A percentile compares a stretch with the other conserved stretches of the same genome.
phyloP scores from a whole-genome alignment of 2,888 invertebrate genomes.

The Laspeyria flexula region DNA sequence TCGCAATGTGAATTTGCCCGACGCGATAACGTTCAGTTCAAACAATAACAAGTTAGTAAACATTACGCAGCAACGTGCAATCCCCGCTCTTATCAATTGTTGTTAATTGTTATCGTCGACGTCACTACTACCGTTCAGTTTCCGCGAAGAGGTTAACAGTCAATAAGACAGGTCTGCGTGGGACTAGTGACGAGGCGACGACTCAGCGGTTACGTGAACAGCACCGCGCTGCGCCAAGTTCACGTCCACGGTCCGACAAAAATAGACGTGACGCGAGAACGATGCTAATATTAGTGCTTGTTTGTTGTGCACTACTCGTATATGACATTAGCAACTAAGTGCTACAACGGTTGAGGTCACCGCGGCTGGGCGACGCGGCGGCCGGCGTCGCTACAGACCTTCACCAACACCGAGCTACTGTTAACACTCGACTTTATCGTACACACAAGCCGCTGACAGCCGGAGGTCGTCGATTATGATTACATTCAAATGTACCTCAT shows the following conservation, averaged over 20 bases:
- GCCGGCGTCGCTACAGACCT: not conserved
- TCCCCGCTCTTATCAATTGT: not conserved
- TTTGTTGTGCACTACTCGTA: slow-evolving; percentile 5
- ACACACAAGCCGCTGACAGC: not conserved
- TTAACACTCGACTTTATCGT: too few relatives aligned
- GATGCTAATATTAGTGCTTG: slow-evolving; percentile 31
- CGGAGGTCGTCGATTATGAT: not conserved
- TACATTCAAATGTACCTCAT: too few relatives aligned
- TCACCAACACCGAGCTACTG: too few relatives aligned
- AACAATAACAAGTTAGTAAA: not conserved
- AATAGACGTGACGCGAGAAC: slow-evolving; percentile 39
- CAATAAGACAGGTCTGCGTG: too few relatives aligned
- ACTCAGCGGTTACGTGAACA: too few relatives aligned
- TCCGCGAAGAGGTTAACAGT: not conserved
- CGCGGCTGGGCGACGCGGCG: not conserved
- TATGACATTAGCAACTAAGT: slow-evolving; percentile 3
- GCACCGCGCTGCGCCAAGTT: slow-evolving; percentile 57
- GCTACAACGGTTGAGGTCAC: slow-evolving; percentile 18
- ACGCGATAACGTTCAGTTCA: not conserved
- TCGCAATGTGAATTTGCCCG: too few relatives aligned
- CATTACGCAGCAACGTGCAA: not conserved
- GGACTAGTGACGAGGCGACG: too few relatives aligned
- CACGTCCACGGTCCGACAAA: slow-evolving; percentile 51
- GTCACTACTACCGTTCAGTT: not conserved
- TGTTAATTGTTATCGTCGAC: slow-evolving; percentile 4